A percentile compares a stretch with the other conserved stretches of the same genome.
Conservation (phyloP, 1,140 invertebrate species). For the Philotrypesis tridentata region DNA sequence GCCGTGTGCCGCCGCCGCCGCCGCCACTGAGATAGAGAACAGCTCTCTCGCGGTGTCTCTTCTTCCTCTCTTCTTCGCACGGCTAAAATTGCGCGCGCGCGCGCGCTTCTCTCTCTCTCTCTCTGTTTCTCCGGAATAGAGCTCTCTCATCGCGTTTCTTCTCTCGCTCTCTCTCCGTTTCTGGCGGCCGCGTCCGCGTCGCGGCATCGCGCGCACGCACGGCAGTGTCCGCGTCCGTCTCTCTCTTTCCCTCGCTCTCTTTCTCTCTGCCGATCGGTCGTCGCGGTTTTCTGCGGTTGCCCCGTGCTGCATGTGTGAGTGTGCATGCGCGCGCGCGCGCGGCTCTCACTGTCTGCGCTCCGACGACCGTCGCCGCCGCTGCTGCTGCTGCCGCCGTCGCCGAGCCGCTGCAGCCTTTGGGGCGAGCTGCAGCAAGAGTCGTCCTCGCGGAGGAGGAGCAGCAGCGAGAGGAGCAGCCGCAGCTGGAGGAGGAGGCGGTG, state of each 20-base stretch:
- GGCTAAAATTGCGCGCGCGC: no score
- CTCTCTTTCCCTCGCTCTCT: no score
- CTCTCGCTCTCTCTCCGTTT: no score
- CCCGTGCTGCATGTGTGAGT: slow-evolving; percentile 10
- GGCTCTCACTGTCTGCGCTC: background rate
- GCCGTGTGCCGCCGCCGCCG: slow-evolving; percentile 35
- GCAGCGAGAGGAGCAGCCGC: background rate
- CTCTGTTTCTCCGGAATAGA: no score
- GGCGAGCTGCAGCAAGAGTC: background rate
- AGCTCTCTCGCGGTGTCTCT: background rate
- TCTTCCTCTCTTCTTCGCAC: no score
- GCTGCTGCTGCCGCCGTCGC: no score
- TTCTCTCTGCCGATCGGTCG: background rate
- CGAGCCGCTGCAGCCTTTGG: background rate
- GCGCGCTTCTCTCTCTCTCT: no score
- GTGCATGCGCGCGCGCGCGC: slow-evolving; percentile 12
- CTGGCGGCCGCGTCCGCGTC: no score
- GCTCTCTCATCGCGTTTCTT: no score
- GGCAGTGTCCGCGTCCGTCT: no score
- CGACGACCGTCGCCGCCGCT: background rate
- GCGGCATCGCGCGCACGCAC: no score
- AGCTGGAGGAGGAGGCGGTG: background rate
- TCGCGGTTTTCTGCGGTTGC: background rate
- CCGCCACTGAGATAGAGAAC: no score
- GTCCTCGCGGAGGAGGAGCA: background rate